Percentiles rank a stretch among this genome's conserved stretches.
phyloP scores from a whole-genome alignment of 2,113 vertebrate genomes.

The Podarcis cretensis region DNA sequence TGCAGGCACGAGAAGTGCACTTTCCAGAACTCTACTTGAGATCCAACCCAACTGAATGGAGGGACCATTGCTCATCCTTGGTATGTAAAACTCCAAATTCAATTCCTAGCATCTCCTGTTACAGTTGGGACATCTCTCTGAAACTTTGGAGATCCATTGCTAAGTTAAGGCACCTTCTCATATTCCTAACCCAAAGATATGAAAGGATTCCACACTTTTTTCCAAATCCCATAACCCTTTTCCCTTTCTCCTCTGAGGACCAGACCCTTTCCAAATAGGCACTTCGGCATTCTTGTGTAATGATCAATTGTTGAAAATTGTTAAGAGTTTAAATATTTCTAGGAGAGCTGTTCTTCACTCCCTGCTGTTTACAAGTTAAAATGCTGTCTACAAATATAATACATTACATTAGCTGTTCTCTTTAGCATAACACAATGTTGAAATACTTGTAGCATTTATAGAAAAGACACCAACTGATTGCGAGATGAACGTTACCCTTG shows the following conservation, averaged over 20 bases:
- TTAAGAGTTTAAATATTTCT: slow-evolving; percentile 81
- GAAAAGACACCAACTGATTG: slow-evolving; percentile 82
- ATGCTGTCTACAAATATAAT: slow-evolving; percentile 82
- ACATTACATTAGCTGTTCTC: slow-evolving; percentile 79
- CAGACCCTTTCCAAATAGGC: slow-evolving; percentile 41
- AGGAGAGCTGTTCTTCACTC: slow-evolving; percentile 74
- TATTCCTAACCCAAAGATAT: background rate
- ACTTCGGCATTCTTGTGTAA: slow-evolving; percentile 56
- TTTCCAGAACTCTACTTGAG: too few species aligned
- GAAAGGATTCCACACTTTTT: slow-evolving; percentile 38
- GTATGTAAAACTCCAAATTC: too few species aligned
- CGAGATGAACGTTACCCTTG: slow-evolving; percentile 85
- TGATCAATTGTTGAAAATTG: slow-evolving; percentile 75
- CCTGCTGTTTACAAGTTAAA: slow-evolving; percentile 82
- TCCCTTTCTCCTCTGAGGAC: slow-evolving; percentile 28
- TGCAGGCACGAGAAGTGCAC: too few species aligned
- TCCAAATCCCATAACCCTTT: slow-evolving; percentile 36
- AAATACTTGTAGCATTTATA: slow-evolving; percentile 83
- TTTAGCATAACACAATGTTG: slow-evolving; percentile 82
- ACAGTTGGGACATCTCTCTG: too few species aligned
- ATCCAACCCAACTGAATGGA: too few species aligned
- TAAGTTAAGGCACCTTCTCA: background rate
- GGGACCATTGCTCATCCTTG: too few species aligned
- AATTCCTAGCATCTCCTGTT: too few species aligned
- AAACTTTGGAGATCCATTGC: too few species aligned